Conservation (phyloP, 2,888 invertebrate genomes). For the Carcina quercana region DNA sequence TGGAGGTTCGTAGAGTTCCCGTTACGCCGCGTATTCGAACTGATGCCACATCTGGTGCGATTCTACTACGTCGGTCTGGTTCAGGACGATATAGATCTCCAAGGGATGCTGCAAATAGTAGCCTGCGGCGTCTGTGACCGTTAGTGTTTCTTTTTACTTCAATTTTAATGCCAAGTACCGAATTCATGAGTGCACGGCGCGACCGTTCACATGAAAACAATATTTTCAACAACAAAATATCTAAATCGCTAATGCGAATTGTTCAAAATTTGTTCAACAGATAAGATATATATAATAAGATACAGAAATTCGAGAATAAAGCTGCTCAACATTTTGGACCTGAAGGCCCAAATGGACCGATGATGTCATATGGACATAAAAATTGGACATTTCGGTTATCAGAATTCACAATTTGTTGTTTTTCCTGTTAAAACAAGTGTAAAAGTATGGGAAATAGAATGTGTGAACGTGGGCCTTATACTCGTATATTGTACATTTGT, state of each 20-base stretch:
- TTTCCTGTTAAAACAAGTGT: no score
- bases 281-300: neutral
- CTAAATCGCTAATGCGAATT: neutral
- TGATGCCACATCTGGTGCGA: slow-evolving; percentile 44
- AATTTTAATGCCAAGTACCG: slow-evolving; percentile 4
- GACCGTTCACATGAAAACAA: neutral
- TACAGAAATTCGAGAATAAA: no score
- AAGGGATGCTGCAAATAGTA: slow-evolving; percentile 36
- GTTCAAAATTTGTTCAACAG: neutral
- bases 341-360: no score
- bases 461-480: no score
- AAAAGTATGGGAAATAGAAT: no score
- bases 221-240: neutral
- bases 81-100: slow-evolving; percentile 40
- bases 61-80: slow-evolving; percentile 44
- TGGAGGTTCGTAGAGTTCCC: slow-evolving; percentile 47
- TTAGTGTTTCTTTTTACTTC: slow-evolving; percentile 27
- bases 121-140: slow-evolving; percentile 52
- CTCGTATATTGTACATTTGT: no score
- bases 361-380: no score
- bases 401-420: no score
- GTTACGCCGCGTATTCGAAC: slow-evolving; percentile 41
- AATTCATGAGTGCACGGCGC: neutral
- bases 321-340: no score
- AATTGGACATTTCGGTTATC: no score